Evolutionary conservation across 2,888 invertebrate genomes (phyloP).

Genomic region (Abrostola tripartita): DNA sequence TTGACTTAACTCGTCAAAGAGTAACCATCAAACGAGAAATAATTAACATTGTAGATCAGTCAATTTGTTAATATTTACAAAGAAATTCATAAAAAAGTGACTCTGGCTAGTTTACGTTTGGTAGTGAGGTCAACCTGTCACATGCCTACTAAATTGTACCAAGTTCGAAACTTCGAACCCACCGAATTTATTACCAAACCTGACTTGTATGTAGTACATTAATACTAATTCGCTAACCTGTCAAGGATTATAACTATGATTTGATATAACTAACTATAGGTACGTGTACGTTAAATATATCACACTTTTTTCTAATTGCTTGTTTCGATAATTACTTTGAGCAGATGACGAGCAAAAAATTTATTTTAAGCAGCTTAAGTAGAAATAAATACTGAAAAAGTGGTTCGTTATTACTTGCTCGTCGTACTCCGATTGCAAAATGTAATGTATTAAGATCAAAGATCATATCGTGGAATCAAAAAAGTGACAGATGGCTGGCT

Average conservation of each 20-base stretch:
- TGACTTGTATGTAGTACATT: constrained; percentile 4
- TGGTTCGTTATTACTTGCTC: constrained; percentile 6
- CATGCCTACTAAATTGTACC: too few relatives aligned
- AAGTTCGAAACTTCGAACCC: neutral
- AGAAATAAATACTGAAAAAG: constrained; percentile 21
- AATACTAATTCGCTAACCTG: constrained; percentile 9
- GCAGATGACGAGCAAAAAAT: constrained; percentile 24
- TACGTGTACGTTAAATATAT: constrained; percentile 4
- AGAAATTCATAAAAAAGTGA: too few relatives aligned
- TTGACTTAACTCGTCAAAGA: too few relatives aligned
- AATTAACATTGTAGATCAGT: too few relatives aligned
- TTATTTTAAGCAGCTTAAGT: constrained; percentile 13
- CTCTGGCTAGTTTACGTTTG: too few relatives aligned
- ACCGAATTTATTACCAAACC: neutral
- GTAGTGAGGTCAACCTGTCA: too few relatives aligned
- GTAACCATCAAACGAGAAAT: too few relatives aligned
- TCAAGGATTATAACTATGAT: constrained; percentile 3
- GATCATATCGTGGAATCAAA: constrained; percentile 23
- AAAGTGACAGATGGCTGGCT: constrained; percentile 15
- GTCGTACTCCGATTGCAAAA: constrained; percentile 18
- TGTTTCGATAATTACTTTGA: constrained; percentile 32
- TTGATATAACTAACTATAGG: constrained; percentile 15
- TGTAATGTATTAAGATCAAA: constrained; percentile 22
- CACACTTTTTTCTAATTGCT: constrained; percentile 25
- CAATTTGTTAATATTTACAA: too few relatives aligned